Evolutionary conservation across 2,797 vertebrate genomes (phyloP).

Genomic region (Ambastaia sidthimunki): DNA sequence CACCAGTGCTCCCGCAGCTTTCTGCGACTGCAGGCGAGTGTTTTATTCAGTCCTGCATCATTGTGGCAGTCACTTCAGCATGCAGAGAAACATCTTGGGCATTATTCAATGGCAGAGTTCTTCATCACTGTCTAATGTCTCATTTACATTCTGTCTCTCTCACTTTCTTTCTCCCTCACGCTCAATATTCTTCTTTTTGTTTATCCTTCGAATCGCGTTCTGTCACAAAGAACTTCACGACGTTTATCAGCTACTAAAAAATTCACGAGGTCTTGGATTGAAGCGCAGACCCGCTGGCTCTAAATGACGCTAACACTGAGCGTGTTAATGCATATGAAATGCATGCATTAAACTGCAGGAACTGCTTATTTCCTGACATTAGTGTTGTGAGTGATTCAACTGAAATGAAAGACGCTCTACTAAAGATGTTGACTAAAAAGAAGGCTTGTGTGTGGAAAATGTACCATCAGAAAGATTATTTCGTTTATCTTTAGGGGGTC

Average conservation of each 20-base stretch:
- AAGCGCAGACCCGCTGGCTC: constrained; percentile 11
- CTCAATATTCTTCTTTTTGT: constrained; percentile 51
- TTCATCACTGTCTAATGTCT: constrained; percentile 52
- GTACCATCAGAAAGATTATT: no score
- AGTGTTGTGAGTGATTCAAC: background rate
- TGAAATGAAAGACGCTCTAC: background rate
- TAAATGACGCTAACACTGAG: background rate
- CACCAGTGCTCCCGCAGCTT: constrained; percentile 8
- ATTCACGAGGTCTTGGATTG: constrained; percentile 27
- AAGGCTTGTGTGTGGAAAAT: no score
- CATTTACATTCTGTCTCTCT: constrained; percentile 36
- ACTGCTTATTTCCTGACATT: background rate
- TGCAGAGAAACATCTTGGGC: constrained; percentile 25
- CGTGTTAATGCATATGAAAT: constrained; percentile 5
- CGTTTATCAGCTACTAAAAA: constrained; percentile 50
- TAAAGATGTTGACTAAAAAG: background rate
- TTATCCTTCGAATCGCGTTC: constrained; percentile 47
- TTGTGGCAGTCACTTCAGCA: constrained; percentile 26
- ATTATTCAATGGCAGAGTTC: constrained; percentile 46
- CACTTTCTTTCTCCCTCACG: constrained; percentile 12
- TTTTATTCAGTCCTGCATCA: constrained; percentile 56
- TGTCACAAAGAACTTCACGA: constrained; percentile 28
- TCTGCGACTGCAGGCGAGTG: constrained; percentile 46
- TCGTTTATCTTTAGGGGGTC: no score
- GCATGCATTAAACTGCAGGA: constrained; percentile 1